These are phyloP conservation scores for Cynodonichthys magdalenae DNA, from an alignment of 2,797 vertebrate genomes.

Conservation along the genomic window DNA sequence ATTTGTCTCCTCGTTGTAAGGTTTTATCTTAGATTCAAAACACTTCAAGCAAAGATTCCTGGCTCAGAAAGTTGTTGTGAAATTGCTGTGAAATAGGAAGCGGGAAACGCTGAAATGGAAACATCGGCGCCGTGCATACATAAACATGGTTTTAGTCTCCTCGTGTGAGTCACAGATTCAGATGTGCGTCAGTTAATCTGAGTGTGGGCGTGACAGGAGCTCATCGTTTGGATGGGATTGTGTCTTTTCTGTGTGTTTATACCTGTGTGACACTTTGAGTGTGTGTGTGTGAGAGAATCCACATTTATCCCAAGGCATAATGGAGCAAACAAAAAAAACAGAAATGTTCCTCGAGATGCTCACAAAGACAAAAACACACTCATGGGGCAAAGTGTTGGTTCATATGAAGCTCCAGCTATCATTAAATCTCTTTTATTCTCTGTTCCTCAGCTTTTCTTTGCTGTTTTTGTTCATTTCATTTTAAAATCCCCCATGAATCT, in stretches of 20 bases:
- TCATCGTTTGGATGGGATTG: constrained; percentile 14
- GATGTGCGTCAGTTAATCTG: constrained; percentile 63
- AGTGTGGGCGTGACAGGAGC: constrained; percentile 64
- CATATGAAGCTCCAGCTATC: constrained; percentile 31
- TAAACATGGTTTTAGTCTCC: constrained; percentile 56
- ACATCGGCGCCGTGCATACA: constrained; percentile 58
- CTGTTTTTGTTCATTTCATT: constrained; percentile 19
- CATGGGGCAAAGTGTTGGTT: neutral
- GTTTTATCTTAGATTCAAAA: constrained; percentile 67
- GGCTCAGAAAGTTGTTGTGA: constrained; percentile 49
- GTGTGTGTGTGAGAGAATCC: neutral
- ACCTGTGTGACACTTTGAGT: constrained; percentile 18
- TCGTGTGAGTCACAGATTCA: constrained; percentile 64
- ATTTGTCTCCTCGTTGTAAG: constrained; percentile 52
- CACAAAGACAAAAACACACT: constrained; percentile 38
- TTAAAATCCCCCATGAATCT: constrained; percentile 42
- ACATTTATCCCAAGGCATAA: constrained; percentile 32
- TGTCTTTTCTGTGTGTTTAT: constrained; percentile 33
- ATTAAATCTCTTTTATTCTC: constrained; percentile 43
- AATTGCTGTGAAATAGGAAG: constrained; percentile 74
- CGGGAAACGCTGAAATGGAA: constrained; percentile 58
- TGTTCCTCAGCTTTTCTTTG: constrained; percentile 8
- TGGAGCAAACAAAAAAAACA: constrained; percentile 16
- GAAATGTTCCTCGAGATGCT: constrained; percentile 47
- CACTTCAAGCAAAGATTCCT: constrained; percentile 62